Evolutionary conservation across 2,113 vertebrate species (phyloP).

Genomic region (Phrynosoma platyrhinos): DNA sequence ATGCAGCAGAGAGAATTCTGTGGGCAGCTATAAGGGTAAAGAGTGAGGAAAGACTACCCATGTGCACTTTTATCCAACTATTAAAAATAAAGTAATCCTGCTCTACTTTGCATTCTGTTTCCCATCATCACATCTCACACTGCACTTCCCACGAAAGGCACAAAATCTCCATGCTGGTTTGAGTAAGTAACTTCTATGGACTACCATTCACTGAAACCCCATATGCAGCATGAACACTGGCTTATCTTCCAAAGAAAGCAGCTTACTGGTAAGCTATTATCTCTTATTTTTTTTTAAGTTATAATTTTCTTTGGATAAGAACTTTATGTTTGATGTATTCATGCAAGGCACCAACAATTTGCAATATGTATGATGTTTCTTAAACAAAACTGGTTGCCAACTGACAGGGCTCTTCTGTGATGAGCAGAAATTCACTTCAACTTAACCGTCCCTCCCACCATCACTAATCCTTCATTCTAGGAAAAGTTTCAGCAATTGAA

Average conservation of each 20-base stretch:
- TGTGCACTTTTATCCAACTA: background rate
- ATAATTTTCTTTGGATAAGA: too few relatives aligned
- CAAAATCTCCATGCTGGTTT: background rate
- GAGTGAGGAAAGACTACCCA: background rate
- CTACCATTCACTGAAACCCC: too few relatives aligned
- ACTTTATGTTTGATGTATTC: background rate
- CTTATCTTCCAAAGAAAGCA: too few relatives aligned
- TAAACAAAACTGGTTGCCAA: background rate
- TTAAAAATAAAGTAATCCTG: background rate
- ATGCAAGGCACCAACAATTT: constrained; percentile 1
- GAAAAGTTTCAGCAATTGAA: background rate
- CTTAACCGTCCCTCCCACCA: too few relatives aligned
- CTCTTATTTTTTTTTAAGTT: too few relatives aligned
- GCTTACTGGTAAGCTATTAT: too few relatives aligned
- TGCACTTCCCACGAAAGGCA: background rate
- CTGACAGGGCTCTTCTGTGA: background rate
- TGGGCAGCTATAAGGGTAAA: too few relatives aligned
- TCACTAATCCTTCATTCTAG: background rate
- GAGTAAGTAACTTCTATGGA: too few relatives aligned
- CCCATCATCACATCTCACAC: background rate
- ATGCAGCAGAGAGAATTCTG: background rate
- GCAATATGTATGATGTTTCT: background rate
- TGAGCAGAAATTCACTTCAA: background rate
- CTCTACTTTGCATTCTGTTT: background rate
- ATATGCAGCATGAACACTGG: too few relatives aligned